Base-by-base conservation (phyloP, 2,888 invertebrate genomes). In the Masnerella sp. region DNA sequence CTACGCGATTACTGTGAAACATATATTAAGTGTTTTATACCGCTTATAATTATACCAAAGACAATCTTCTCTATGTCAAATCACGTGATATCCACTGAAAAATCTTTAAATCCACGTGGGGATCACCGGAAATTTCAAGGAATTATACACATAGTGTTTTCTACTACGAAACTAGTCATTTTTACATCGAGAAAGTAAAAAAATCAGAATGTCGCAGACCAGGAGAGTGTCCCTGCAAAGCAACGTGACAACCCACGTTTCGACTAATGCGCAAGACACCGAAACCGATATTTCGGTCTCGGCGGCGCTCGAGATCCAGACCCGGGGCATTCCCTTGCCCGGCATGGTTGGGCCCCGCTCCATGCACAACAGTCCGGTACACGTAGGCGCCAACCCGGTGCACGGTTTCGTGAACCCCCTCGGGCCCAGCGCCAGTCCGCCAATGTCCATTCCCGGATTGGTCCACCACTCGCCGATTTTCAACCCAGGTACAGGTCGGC, bases 361-460 rank as follows among this genome's bases (percentile, higher is more conserved):
- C 34, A 72, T 76, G 22, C 76, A 74, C 52, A 51, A 45, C 8
- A 69, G 78, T 40, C 81, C 83, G 2, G 70, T 82, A 65, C 85
- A 84, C 65, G 38, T 52, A 18, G 43, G 42, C 20, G 77, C 79
- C 34, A 84, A 81, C 75, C 80, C 84, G 12, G 80, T 82, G 68
- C 86, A 86, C 72, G 85, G 86, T 25, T 86, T 85, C 75, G 83
- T 86, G 72, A 87, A 87, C 78, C 86, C 86, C 25, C 82, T 86
- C 61, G 86, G 85, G 28, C 85, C 85, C 47, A 81, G 81, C 52
- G 78, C 82, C 62, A 79, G 79, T 64, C 75, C 80, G n/a, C 74
- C 82, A 43, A 62, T 77, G 58, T 72, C 78, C 34, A 75, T 78
- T 43, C 69, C 79, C 51, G 82, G 82, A 76, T 80, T 83, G 69